These are phyloP conservation scores for Numenius phaeopus DNA, from an alignment of 2,797 vertebrate genomes.

Conservation along the genomic window DNA sequence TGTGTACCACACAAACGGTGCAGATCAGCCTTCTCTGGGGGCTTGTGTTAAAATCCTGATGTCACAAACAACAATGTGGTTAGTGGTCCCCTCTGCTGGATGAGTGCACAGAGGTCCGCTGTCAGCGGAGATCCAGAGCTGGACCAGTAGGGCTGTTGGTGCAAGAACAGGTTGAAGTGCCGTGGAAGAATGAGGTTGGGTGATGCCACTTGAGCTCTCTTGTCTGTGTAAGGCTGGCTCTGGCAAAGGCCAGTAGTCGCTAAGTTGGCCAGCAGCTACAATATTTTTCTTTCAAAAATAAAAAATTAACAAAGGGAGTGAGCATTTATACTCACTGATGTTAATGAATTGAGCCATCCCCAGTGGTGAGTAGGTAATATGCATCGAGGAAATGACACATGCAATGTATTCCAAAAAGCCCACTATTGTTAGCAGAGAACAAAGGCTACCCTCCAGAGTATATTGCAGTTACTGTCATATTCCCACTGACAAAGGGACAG, in stretches of 20 bases:
- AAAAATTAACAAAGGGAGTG: neutral
- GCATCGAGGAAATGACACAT: neutral
- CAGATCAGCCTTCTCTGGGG: neutral
- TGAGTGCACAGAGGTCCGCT: no score
- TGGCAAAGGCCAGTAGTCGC: neutral
- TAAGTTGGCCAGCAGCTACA: neutral
- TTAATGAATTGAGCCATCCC: slow-evolving; percentile 54
- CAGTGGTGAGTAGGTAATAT: neutral
- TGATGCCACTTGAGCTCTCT: neutral
- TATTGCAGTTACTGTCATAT: slow-evolving; percentile 54
- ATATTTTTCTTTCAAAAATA: neutral
- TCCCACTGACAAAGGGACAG: slow-evolving; percentile 48
- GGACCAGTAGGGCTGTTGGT: neutral
- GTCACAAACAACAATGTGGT: neutral
- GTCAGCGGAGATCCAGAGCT: neutral
- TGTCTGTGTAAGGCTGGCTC: neutral
- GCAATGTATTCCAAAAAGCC: neutral
- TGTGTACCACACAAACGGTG: neutral
- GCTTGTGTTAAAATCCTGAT: neutral
- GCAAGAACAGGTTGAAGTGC: neutral
- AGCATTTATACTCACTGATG: slow-evolving; percentile 25
- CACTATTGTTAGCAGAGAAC: slow-evolving; percentile 49
- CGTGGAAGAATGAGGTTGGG: neutral
- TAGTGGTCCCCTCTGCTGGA: neutral
- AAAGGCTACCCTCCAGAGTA: slow-evolving; percentile 56